Evolutionary conservation across 1,140 invertebrate species (phyloP).

Genomic region (Luehdorfia chinensis): DNA sequence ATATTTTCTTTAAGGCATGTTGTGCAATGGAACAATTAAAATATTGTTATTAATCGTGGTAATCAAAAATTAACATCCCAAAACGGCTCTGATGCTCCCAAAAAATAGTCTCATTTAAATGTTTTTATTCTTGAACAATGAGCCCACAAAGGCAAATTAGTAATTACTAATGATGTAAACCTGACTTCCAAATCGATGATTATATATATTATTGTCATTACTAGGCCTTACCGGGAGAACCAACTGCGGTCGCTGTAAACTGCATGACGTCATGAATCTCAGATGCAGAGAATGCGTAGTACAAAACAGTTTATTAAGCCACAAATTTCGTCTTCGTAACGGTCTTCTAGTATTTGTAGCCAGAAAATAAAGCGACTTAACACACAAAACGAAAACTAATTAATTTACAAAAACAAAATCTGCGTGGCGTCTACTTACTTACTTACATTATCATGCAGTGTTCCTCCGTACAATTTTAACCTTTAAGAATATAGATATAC

Average conservation of each 20-base stretch:
- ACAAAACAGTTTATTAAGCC: too few species aligned
- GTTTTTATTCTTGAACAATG: slow-evolving; percentile 51
- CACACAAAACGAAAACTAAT: slow-evolving; percentile 15
- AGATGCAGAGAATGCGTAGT: too few species aligned
- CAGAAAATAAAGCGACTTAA: slow-evolving; percentile 6
- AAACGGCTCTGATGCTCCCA: too few species aligned
- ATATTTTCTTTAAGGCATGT: too few species aligned
- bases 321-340: too few species aligned
- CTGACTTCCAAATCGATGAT: neutral
- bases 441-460: slow-evolving; percentile 42
- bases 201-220: neutral
- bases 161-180: slow-evolving; percentile 13
- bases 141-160: slow-evolving; percentile 55
- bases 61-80: too few species aligned
- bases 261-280: neutral
- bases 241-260: neutral
- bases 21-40: too few species aligned
- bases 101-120: too few species aligned
- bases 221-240: neutral
- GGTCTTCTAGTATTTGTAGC: slow-evolving; percentile 3
- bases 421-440: slow-evolving; percentile 10
- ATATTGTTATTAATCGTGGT: too few species aligned
- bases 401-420: slow-evolving; percentile 6
- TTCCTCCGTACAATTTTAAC: slow-evolving; percentile 19
- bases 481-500: neutral